Percentiles rank a stretch among this genome's conserved stretches.
Evolutionary conservation across 2,113 vertebrate species (phyloP).

Genomic region (Cynocephalus volans): DNA sequence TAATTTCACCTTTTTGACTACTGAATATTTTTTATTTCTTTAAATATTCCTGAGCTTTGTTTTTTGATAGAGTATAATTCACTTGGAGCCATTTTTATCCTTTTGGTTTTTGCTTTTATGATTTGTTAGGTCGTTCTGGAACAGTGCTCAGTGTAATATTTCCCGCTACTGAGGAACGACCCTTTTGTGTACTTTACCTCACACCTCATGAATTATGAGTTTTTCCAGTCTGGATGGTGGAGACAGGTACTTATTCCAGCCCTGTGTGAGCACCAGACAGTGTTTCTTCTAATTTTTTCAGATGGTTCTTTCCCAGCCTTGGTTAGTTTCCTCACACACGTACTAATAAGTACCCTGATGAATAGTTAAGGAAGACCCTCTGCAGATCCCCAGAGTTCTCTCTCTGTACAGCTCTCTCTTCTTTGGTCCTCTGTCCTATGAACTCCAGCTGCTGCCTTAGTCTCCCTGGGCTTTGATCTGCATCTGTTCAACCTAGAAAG

Average conservation of each 20-base stretch:
- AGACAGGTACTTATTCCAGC: conserved; percentile 46
- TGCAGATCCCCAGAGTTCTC: not conserved
- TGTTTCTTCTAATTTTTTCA: conserved; percentile 39
- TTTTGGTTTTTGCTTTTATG: conserved; percentile 37
- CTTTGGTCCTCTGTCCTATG: not conserved
- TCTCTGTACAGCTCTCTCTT: not conserved
- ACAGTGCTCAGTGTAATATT: not conserved
- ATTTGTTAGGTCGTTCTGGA: conserved; percentile 52
- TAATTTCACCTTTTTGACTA: conserved; percentile 46
- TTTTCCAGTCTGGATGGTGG: conserved; percentile 55
- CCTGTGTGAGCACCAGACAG: not conserved
- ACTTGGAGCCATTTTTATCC: conserved; percentile 47
- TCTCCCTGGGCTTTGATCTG: not conserved
- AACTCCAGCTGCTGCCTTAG: not conserved
- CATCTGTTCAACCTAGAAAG: not conserved
- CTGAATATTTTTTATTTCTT: conserved; percentile 57
- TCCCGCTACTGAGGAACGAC: not conserved
- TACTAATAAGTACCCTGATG: not conserved
- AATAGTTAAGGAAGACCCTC: not conserved
- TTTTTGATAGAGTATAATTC: conserved; percentile 40
- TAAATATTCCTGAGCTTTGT: conserved; percentile 60
- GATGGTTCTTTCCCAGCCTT: conserved; percentile 8
- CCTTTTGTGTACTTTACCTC: conserved; percentile 10
- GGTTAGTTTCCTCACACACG: not conserved
- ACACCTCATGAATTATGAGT: conserved; percentile 49